Percentiles rank a stretch among this genome's conserved stretches.
Conservation (phyloP, 2,888 invertebrate species). For the Drosophila quinaria region DNA sequence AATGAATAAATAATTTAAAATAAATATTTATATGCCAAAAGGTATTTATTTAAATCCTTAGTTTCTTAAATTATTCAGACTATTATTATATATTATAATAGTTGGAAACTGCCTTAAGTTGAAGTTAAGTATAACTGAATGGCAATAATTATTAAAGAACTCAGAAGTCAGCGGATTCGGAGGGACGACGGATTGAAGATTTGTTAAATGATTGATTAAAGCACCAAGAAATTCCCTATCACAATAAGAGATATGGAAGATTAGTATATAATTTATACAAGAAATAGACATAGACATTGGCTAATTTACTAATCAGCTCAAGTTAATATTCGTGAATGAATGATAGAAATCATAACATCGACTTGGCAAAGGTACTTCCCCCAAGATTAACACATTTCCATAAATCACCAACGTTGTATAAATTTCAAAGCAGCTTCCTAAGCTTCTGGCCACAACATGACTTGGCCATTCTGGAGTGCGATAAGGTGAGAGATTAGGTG, state of each 20-base stretch:
- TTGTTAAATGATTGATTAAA: neutral
- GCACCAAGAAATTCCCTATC: neutral
- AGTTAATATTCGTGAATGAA: neutral
- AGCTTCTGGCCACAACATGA: neutral
- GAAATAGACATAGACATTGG: neutral
- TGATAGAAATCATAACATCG: slow-evolving; percentile 26
- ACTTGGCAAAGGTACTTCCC: slow-evolving; percentile 18
- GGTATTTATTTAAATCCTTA: no score
- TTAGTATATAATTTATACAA: neutral
- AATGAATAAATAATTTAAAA: no score
- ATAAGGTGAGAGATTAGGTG: slow-evolving; percentile 4
- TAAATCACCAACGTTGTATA: slow-evolving; percentile 32
- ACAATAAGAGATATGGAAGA: neutral
- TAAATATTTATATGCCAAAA: no score
- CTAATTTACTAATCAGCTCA: slow-evolving; percentile 18
- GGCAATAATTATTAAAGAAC: no score
- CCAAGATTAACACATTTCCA: slow-evolving; percentile 22
- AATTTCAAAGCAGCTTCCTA: slow-evolving; percentile 13
- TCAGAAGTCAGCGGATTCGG: neutral
- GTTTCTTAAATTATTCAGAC: no score
- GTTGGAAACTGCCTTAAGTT: no score
- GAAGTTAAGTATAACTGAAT: no score
- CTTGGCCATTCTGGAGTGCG: slow-evolving; percentile 17
- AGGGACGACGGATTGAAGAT: neutral
- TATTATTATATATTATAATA: no score